phyloP scores from a whole-genome alignment of 2,797 vertebrate genomes.

The Mormyrus hasselquistii region DNA sequence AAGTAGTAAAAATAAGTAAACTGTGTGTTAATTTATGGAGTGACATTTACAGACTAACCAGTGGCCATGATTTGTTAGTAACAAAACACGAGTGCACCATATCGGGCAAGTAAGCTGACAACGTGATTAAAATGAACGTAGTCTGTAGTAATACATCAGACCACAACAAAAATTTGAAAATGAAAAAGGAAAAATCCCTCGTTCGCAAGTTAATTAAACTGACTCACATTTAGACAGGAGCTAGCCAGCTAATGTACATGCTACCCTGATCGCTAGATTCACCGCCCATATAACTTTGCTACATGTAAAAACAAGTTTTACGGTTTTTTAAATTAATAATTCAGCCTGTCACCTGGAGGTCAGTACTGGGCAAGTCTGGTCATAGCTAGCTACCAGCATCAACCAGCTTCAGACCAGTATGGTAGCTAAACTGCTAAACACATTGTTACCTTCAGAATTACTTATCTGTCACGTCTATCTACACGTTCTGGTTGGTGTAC shows the following conservation, averaged over 20 bases:
- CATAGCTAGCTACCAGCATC: conserved; percentile 25
- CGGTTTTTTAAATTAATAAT: not conserved
- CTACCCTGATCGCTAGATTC: not conserved
- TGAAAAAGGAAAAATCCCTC: not conserved
- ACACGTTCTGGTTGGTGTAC: not conserved
- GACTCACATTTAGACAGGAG: not conserved
- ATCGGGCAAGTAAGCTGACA: not conserved
- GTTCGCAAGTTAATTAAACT: not conserved
- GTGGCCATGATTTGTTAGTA: not conserved
- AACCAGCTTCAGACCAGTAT: conserved; percentile 1
- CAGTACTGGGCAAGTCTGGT: not conserved
- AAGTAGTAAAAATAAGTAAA: not conserved
- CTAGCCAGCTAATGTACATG: not conserved
- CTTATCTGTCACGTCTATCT: not conserved
- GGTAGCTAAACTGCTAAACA: not conserved
- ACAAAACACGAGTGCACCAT: not conserved
- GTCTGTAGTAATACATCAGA: not conserved
- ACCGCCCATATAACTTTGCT: not conserved
- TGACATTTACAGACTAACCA: not conserved
- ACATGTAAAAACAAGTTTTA: not conserved
- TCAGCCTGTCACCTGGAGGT: conserved; percentile 16
- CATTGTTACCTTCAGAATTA: not conserved
- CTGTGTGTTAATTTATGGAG: not conserved
- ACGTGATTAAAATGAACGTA: not conserved
- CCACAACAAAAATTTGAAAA: not conserved